These are phyloP conservation scores for Macrotrachela quadricornifera DNA, from an alignment of 1,140 invertebrate species.

Conservation along the genomic window DNA sequence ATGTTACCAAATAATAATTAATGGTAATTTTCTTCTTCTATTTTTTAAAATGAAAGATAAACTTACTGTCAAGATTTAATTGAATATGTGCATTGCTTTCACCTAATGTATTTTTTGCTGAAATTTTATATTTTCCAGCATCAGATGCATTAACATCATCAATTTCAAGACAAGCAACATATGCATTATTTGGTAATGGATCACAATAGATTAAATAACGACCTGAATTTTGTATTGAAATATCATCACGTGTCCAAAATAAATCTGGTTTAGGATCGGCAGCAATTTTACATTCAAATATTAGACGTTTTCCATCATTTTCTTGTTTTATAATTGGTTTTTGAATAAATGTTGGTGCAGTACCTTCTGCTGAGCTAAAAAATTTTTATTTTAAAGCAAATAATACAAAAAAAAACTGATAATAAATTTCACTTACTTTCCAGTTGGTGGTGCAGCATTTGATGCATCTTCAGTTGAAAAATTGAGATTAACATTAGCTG, in stretches of 20 bases:
- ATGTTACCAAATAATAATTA: too few species aligned
- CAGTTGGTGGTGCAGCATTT: too few species aligned
- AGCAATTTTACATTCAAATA: constrained; percentile 77
- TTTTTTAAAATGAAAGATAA: too few species aligned
- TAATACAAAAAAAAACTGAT: background rate
- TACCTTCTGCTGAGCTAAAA: constrained; percentile 43
- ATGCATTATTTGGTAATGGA: constrained; percentile 3
- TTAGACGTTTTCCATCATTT: constrained; percentile 70
- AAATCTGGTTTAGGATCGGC: constrained; percentile 68
- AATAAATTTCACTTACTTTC: too few species aligned
- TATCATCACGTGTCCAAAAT: constrained; percentile 66
- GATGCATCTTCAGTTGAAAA: constrained; percentile 64
- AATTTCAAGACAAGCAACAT: constrained; percentile 25
- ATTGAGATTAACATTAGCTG: constrained; percentile 82
- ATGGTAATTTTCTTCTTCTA: too few species aligned
- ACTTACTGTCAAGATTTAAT: constrained; percentile 87
- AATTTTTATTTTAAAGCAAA: too few species aligned
- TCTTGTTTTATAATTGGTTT: constrained; percentile 88
- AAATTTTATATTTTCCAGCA: constrained; percentile 86
- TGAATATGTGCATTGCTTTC: constrained; percentile 86
- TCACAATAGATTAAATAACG: constrained; percentile 8
- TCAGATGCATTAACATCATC: constrained; percentile 81
- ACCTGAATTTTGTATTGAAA: constrained; percentile 30
- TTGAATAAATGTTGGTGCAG: constrained; percentile 85
- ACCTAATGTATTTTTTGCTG: constrained; percentile 79